phyloP scores from a whole-genome alignment of 2,113 vertebrate species.

The Notarius quadriscutis region DNA sequence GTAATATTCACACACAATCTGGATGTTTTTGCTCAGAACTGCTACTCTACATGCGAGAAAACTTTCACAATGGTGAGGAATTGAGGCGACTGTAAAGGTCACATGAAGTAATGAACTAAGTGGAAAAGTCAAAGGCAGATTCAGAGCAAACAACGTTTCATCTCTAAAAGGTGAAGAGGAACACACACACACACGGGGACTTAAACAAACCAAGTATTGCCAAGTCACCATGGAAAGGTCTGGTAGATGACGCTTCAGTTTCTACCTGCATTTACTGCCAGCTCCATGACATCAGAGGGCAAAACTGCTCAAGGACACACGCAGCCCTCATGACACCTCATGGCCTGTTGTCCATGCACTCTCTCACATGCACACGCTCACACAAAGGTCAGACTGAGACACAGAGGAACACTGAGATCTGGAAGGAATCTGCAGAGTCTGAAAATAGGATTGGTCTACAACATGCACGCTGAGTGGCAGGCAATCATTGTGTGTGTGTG shows the following conservation, averaged over 20 bases:
- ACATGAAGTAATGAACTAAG: background rate
- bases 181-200: background rate
- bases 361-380: constrained; percentile 22
- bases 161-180: background rate
- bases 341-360: background rate
- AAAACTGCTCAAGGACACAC: constrained; percentile 25
- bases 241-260: background rate
- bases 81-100: background rate
- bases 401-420: constrained; percentile 26
- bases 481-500: constrained; percentile 26
- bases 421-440: constrained; percentile 35
- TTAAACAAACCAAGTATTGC: constrained; percentile 5
- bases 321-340: constrained; percentile 13
- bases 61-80: background rate
- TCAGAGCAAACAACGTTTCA: background rate
- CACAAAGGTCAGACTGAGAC: background rate
- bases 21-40: background rate
- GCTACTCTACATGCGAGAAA: background rate
- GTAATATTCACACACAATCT: background rate
- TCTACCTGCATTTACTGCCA: constrained; percentile 17
- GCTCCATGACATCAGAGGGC: constrained; percentile 12
- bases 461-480: background rate
- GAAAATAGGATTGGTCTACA: constrained; percentile 42
- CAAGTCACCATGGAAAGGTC: constrained; percentile 16
- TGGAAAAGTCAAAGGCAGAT: background rate